Evolutionary conservation across 2,888 invertebrate genomes (phyloP).

Genomic region (Philaethria dido): DNA sequence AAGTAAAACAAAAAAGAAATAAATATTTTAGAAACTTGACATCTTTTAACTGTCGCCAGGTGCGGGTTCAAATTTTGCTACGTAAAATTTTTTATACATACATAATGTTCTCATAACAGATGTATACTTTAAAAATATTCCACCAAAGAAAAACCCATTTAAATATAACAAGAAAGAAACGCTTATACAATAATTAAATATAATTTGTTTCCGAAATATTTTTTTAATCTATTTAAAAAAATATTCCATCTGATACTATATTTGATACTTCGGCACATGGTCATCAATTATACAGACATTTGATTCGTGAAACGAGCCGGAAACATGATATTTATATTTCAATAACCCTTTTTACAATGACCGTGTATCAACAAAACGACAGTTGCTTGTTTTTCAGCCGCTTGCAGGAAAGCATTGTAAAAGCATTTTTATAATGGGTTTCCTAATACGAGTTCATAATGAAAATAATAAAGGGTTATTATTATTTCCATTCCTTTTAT

Average conservation of each 20-base stretch:
- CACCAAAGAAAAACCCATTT: too few species aligned
- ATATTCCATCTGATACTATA: not conserved
- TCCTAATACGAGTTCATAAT: not conserved
- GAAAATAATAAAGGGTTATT: not conserved
- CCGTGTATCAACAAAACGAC: constrained; percentile 9
- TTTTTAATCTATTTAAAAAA: not conserved
- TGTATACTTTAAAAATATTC: too few species aligned
- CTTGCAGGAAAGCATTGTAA: not conserved
- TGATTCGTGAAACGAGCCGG: not conserved
- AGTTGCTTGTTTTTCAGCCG: not conserved
- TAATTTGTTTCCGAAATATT: too few species aligned
- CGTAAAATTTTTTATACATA: too few species aligned
- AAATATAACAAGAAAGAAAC: too few species aligned
- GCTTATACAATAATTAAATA: too few species aligned
- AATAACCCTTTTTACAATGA: constrained; percentile 6
- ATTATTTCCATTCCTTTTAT: not conserved
- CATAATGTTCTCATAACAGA: too few species aligned
- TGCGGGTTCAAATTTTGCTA: too few species aligned
- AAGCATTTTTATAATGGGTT: not conserved
- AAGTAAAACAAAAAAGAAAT: too few species aligned
- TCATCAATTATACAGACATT: not conserved
- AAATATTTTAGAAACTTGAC: too few species aligned
- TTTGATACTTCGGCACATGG: not conserved
- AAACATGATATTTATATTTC: constrained; percentile 12
- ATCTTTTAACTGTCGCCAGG: too few species aligned